Conservation (phyloP, 1,140 invertebrate genomes). For the Meteorus sp. region DNA sequence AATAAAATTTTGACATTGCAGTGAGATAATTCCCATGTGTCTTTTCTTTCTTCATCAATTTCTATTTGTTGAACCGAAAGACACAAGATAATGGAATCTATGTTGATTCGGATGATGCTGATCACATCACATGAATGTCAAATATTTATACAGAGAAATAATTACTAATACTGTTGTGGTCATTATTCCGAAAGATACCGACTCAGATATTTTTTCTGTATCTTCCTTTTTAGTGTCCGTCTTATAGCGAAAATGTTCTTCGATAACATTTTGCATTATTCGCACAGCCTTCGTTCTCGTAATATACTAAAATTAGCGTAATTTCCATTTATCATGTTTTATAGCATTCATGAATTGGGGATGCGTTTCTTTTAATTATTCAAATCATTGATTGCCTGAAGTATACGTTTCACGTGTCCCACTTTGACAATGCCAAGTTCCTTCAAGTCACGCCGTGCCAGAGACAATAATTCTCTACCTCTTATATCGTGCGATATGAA, state of each 20-base stretch:
- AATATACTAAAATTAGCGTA: neutral
- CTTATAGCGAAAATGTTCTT: neutral
- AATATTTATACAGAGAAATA: too few species aligned
- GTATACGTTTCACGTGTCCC: constrained; percentile 91
- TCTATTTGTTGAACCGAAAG: too few species aligned
- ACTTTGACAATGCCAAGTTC: constrained; percentile 92
- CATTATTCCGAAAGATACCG: too few species aligned
- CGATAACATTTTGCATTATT: neutral
- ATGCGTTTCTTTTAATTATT: constrained; percentile 46
- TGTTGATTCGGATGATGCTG: too few species aligned
- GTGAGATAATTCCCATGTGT: too few species aligned
- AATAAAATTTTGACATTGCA: too few species aligned
- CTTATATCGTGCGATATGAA: constrained; percentile 90
- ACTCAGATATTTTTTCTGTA: neutral
- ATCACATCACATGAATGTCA: too few species aligned
- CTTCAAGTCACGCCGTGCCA: constrained; percentile 83
- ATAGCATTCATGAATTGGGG: neutral
- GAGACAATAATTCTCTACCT: constrained; percentile 82
- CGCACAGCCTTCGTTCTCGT: constrained; percentile 17
- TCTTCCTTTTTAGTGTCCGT: neutral
- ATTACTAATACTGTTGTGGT: too few species aligned
- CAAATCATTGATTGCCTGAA: constrained; percentile 88
- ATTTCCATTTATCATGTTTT: neutral
- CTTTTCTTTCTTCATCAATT: too few species aligned
- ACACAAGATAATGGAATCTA: too few species aligned